Percentiles rank a stretch among this genome's conserved stretches.
phyloP scores from a whole-genome alignment of 2,113 vertebrate genomes.

The Alligator mississippiensis region DNA sequence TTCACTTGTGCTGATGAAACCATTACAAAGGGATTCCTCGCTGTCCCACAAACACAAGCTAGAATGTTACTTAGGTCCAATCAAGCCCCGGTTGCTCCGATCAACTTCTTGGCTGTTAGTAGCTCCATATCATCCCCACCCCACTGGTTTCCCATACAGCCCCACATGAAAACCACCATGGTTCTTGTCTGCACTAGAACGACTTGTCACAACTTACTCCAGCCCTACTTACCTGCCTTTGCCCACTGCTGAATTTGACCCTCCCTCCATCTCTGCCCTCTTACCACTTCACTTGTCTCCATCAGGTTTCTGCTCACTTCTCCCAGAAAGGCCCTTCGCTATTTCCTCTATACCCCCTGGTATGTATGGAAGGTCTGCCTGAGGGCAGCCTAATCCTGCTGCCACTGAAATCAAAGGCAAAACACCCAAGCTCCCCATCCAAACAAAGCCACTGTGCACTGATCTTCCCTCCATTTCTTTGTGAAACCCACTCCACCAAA shows the following conservation, averaged over 20 bases:
- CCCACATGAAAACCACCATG: neutral
- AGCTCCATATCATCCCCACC: neutral
- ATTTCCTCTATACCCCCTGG: neutral
- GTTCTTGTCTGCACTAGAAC: neutral
- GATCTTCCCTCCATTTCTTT: neutral
- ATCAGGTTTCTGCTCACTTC: neutral
- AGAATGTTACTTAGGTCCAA: neutral
- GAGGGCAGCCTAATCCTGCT: neutral
- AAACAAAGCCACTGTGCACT: neutral
- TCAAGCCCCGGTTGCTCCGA: neutral
- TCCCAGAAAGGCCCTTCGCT: neutral
- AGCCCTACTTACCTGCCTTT: neutral
- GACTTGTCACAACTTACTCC: fast-evolving
- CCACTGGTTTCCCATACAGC: neutral
- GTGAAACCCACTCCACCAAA: neutral
- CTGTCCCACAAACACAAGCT: constrained; percentile 43
- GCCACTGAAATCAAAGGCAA: neutral
- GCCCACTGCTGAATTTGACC: neutral
- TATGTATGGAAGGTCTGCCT: too few species aligned
- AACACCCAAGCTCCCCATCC: neutral
- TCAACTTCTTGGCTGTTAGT: neutral
- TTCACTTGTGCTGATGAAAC: constrained; percentile 40
- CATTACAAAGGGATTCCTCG: constrained; percentile 54
- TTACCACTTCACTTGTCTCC: neutral
- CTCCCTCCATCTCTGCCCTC: neutral